Conservation (phyloP, 2,113 vertebrate species). For the cat (Felis catus) region DNA sequence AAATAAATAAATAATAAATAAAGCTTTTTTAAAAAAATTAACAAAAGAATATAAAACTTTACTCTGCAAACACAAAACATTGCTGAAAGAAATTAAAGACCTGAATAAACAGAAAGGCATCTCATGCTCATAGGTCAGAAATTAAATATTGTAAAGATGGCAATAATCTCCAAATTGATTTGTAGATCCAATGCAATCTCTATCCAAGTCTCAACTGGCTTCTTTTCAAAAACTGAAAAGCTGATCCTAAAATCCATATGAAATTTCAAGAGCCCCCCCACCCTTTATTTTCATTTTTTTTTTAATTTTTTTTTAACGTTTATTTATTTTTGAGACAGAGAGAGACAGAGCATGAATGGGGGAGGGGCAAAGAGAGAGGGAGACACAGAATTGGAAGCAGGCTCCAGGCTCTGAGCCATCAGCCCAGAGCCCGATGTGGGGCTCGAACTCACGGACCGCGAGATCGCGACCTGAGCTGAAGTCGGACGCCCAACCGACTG, state of each 20-base stretch:
- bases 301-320: too few species aligned
- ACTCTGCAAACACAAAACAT: neutral
- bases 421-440: too few species aligned
- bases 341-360: too few species aligned
- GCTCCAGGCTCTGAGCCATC: too few species aligned
- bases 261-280: neutral
- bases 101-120: neutral
- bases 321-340: too few species aligned
- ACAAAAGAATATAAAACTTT: neutral
- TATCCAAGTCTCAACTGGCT: neutral
- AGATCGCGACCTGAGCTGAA: too few species aligned
- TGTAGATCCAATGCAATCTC: neutral
- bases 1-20: neutral
- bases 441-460: too few species aligned
- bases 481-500: too few species aligned
- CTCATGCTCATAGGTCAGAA: neutral
- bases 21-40: neutral
- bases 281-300: neutral
- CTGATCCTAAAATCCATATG: neutral
- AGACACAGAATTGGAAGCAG: too few species aligned
- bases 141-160: neutral
- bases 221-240: neutral
- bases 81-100: neutral
- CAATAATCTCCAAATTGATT: neutral
- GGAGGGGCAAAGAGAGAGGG: too few species aligned